Evolutionary conservation across 64 coral and sea anemone species (phyloP), one percentile per base, ranked within the genome.

Genomic region (Montipora cactus): DNA sequence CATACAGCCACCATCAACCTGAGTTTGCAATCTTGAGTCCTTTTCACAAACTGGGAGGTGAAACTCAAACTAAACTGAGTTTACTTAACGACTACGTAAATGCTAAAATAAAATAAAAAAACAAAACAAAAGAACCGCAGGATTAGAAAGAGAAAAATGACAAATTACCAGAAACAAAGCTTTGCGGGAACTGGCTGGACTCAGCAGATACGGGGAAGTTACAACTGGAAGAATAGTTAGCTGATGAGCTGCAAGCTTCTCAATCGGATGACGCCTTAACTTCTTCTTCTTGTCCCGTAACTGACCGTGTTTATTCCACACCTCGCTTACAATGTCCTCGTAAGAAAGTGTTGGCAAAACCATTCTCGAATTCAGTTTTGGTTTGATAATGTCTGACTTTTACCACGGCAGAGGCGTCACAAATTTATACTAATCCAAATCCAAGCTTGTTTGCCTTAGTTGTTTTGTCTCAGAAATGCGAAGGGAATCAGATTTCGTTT

Each of bases 231-330:
- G 66, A 50, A 86, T 46, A 49, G 71, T 47, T 19, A 86, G 47
- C 64, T 86, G 82, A 28, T 50, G 82, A 16, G 59, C 66, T 19
- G 82, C 82, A 11, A 66, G 62, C 22, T 84, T 18, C 37, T 84
- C 59, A 59, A 84, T 84, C 12, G 59, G 61, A 44, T 84, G 81
- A 7, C 72, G 19, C 22, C 82, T 45, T 4, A 21, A 5, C 48
- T n/a, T 72, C 20, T 86, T 72, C 59, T 72, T 86, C 45, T 86
- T 72, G 13, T 18, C 18, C n/a, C 45, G 66, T 7, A 70, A 86
- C 59, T 45, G 48, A 9, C 66, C 66, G 47, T 50, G 20, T 72
- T 86, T 72, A 5, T 0, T 47, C 7, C 16, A 71, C 10, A 59
- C 14, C 21, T 86, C 64, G 18, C 25, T 45, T 19, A 23, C 49